phyloP scores from a whole-genome alignment of 2,888 invertebrate species.

The Lithosia quadra region DNA sequence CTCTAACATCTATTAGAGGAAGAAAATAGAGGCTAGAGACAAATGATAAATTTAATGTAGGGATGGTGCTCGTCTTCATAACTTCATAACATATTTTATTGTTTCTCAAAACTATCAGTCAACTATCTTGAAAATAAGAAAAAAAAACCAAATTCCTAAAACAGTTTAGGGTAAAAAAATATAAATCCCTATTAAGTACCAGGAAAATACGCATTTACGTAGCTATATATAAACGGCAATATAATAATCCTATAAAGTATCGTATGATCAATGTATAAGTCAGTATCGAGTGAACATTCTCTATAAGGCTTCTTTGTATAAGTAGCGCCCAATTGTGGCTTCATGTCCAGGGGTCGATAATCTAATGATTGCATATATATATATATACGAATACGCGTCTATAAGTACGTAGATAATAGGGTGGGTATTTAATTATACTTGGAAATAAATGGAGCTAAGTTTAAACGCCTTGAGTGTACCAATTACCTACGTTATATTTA shows the following conservation, averaged over 20 bases:
- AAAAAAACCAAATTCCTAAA: neutral
- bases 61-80: neutral
- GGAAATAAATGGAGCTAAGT: constrained; percentile 42
- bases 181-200: neutral
- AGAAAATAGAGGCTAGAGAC: neutral
- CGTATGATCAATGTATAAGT: constrained; percentile 63
- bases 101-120: neutral
- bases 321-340: constrained; percentile 79
- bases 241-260: constrained; percentile 51
- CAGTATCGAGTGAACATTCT: constrained; percentile 65
- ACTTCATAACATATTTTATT: neutral
- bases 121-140: neutral
- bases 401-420: constrained; percentile 18
- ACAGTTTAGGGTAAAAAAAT: neutral
- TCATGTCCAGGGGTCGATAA: constrained; percentile 65
- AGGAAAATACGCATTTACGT: constrained; percentile 7
- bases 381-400: constrained; percentile 3
- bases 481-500: constrained; percentile 23
- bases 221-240: constrained; percentile 12
- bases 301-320: constrained; percentile 77
- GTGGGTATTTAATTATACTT: constrained; percentile 51
- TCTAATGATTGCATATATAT: constrained; percentile 49
- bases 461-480: constrained; percentile 34
- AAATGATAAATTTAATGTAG: neutral
- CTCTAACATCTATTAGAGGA: neutral